Base-by-base conservation (phyloP, 2,888 invertebrate species). In the Erebia aethiops region DNA sequence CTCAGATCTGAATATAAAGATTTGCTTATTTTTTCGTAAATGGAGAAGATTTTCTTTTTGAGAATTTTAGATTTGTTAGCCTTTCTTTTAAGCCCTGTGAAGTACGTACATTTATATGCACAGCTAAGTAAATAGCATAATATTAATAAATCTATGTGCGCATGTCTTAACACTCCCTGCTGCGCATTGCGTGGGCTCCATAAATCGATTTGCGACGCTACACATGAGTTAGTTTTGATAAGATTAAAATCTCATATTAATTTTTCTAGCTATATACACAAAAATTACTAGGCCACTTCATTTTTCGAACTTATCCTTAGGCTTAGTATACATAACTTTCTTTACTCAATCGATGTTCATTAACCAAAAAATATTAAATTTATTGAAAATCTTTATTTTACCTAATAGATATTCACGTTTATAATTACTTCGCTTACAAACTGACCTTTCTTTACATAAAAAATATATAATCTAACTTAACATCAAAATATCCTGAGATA, bases 161-260 rank as follows among this genome's bases (percentile, higher is more conserved):
- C 87, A 88, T 87, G 86, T 85, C 81, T 81, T 69, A 72, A 73
- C 79, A 79, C 80, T 80, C 77, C 81, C 79, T 76, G 73, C 77
- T 84, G 89, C 90, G 89, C 87, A 87, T 75, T 82, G 80, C 77
- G 78, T 77, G 72, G 70, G 74, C 61, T 71, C 70, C 71, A 68
- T 65, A 72, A 80, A 89, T 91, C 91, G 81, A 90, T 90, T 84
- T 66, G 60, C 57, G 71, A 69, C 61, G 77, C 62, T 70, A 71
- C 71, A 86, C 84, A 83, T n/a, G 85, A 76, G 77, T 49, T 62
- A 46, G 8, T 14, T n/a, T 46, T 18, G 16, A 58, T 51, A 61
- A 60, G 62, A 51, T 58, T 58, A 10, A 16, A 14, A 57, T 57
- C 14, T 7, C 21, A 13, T 57, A 14, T 14, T 14, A 21, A 18